phyloP scores from a whole-genome alignment of 2,888 invertebrate species.

The Heliconius hortense region DNA sequence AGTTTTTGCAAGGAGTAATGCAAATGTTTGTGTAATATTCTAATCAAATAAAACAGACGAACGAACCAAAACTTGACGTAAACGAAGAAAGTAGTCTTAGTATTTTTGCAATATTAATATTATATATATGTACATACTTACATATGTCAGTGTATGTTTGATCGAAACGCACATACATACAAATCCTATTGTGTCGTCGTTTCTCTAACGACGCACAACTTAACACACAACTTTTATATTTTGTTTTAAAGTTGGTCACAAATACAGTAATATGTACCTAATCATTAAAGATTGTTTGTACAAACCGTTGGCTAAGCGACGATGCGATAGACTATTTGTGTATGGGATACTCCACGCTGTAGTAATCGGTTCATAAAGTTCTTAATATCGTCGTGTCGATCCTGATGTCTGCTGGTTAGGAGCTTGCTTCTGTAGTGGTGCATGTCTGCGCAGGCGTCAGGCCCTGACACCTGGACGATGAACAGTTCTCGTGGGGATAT shows the following conservation, averaged over 20 bases:
- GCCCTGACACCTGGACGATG: too few relatives aligned
- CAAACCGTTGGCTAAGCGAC: not conserved
- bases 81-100: too few relatives aligned
- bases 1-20: too few relatives aligned
- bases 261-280: too few relatives aligned
- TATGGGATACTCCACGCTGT: not conserved
- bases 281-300: not conserved
- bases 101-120: too few relatives aligned
- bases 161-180: not conserved
- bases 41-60: too few relatives aligned
- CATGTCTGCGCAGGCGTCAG: constrained; percentile 6
- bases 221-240: too few relatives aligned
- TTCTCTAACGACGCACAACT: not conserved
- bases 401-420: constrained; percentile 8
- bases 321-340: too few relatives aligned
- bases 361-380: not conserved
- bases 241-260: too few relatives aligned
- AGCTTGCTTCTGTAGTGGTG: not conserved
- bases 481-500: not conserved
- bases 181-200: constrained; percentile 1
- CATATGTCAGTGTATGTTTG: not conserved
- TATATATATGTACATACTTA: too few relatives aligned
- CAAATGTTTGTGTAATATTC: too few relatives aligned
- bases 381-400: not conserved
- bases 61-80: too few relatives aligned